phyloP scores from a whole-genome alignment of 2,113 vertebrate species.

The Grantiella picta region DNA sequence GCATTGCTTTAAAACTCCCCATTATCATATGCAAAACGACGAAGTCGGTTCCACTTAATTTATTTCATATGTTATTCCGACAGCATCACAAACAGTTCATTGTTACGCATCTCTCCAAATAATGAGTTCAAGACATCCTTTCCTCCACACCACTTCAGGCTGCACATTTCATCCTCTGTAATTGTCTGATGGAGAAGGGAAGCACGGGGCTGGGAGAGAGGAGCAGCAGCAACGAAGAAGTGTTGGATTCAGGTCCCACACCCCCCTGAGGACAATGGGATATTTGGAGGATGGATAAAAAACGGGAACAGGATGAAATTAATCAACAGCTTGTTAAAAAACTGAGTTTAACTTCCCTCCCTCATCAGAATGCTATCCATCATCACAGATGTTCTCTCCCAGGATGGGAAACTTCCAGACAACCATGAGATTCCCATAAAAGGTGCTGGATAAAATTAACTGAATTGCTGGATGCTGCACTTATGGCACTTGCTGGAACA shows the following conservation, averaged over 20 bases:
- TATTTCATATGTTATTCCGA: constrained; percentile 17
- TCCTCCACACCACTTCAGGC: not conserved
- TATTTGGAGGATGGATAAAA: not conserved
- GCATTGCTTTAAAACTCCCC: not conserved
- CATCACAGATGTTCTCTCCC: not conserved
- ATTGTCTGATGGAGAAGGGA: not conserved
- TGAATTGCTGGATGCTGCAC: not conserved
- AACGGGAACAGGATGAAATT: not conserved
- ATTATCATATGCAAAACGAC: constrained; percentile 18
- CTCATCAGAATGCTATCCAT: not conserved
- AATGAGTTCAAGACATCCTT: constrained; percentile 7
- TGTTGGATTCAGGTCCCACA: not conserved
- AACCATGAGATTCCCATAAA: not conserved
- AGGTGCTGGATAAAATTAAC: not conserved
- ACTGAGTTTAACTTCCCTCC: not conserved
- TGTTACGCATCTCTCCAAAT: constrained; percentile 20
- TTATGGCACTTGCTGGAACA: not conserved
- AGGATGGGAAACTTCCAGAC: not conserved
- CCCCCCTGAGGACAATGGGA: not conserved
- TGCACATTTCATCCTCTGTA: not conserved
- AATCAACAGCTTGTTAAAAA: not conserved
- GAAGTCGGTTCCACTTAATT: constrained; percentile 45
- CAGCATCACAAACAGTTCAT: constrained; percentile 30
- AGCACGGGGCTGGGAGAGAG: not conserved
- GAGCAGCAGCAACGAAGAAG: not conserved